Evolutionary conservation across 1,140 invertebrate genomes (phyloP).

Genomic region (Pemphigus obesinymphae): DNA sequence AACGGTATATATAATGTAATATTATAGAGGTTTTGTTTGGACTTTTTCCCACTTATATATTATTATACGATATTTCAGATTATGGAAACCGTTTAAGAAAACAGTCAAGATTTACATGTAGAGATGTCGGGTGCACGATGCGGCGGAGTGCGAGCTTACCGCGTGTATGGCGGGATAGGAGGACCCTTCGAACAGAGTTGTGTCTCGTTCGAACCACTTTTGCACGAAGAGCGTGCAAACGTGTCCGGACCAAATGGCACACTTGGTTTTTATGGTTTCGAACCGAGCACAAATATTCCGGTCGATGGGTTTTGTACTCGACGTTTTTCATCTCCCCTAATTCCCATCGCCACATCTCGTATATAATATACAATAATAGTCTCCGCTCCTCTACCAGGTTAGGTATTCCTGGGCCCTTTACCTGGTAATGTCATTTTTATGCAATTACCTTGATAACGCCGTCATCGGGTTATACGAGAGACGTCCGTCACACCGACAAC

Average conservation of each 20-base stretch:
- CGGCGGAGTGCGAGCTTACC: not conserved
- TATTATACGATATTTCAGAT: too few relatives aligned
- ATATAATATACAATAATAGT: not conserved
- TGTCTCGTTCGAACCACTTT: slow-evolving; percentile 22
- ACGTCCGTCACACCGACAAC: too few relatives aligned
- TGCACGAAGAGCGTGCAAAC: not conserved
- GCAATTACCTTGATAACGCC: not conserved
- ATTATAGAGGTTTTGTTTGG: not conserved
- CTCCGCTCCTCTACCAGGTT: too few relatives aligned
- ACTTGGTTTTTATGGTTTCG: slow-evolving; percentile 22
- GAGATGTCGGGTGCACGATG: not conserved
- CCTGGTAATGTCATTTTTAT: not conserved
- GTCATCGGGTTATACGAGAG: not conserved
- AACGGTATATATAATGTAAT: not conserved
- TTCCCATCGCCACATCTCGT: not conserved
- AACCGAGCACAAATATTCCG: not conserved
- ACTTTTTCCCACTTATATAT: not conserved
- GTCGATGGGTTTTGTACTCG: not conserved
- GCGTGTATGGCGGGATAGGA: too few relatives aligned
- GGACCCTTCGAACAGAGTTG: not conserved
- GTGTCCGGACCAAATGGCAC: not conserved
- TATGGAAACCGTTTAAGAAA: slow-evolving; percentile 15
- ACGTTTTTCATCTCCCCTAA: not conserved
- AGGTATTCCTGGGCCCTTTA: not conserved
- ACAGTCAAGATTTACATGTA: slow-evolving; percentile 13